A percentile compares a stretch with the other conserved stretches of the same genome.
phyloP scores from a whole-genome alignment of 1,140 invertebrate species.

The Reticulitermes speratus region DNA sequence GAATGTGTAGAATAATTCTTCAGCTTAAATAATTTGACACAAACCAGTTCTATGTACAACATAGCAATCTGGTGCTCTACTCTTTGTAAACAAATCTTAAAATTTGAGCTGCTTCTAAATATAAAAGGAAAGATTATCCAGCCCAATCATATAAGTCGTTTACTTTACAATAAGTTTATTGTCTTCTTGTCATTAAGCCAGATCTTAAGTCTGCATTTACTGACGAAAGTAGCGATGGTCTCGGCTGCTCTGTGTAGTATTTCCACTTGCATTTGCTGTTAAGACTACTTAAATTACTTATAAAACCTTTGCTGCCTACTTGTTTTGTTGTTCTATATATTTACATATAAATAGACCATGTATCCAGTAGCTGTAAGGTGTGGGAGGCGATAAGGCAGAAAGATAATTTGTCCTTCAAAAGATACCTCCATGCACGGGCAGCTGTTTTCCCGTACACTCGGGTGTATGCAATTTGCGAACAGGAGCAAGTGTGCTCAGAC shows the following conservation, averaged over 20 bases:
- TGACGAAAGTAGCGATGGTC: background rate
- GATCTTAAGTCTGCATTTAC: background rate
- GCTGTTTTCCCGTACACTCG: background rate
- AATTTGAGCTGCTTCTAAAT: background rate
- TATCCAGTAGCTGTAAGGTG: background rate
- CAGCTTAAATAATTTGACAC: too few species aligned
- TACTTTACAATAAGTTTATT: background rate
- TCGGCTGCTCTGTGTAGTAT: too few species aligned
- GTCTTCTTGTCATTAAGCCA: background rate
- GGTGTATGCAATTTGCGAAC: background rate
- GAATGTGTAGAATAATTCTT: too few species aligned
- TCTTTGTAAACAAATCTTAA: too few species aligned
- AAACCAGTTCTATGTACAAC: too few species aligned
- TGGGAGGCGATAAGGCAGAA: background rate
- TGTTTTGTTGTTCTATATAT: background rate
- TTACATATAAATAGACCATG: slow-evolving; percentile 1
- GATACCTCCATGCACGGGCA: background rate
- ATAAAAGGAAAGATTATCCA: background rate
- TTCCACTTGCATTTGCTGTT: background rate
- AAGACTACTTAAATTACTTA: background rate
- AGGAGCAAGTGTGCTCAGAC: background rate
- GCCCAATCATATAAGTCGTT: background rate
- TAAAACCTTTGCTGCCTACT: background rate
- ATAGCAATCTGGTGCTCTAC: too few species aligned
- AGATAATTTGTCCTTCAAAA: background rate